Percentiles rank a stretch among this genome's conserved stretches.
Conservation (phyloP, 1,140 invertebrate species). For the Diorhabda elongata region DNA sequence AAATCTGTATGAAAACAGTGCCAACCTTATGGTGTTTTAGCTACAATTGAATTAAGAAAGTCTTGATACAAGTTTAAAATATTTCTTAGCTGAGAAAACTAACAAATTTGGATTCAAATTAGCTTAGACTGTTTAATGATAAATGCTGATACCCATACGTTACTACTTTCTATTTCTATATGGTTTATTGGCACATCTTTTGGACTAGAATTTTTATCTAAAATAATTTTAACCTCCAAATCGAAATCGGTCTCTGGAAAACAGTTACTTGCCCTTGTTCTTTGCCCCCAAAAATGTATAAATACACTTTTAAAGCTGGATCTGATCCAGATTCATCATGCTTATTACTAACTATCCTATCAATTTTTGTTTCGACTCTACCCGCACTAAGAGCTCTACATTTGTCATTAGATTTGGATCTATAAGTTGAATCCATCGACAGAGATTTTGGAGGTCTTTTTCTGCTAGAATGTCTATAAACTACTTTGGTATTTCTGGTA, state of each 20-base stretch:
- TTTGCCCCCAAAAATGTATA: slow-evolving; percentile 63
- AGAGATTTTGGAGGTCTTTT: slow-evolving; percentile 46
- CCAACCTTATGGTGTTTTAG: no score
- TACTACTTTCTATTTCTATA: neutral
- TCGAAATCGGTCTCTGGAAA: slow-evolving; percentile 61
- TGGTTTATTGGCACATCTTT: slow-evolving; percentile 4
- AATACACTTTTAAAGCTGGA: slow-evolving; percentile 54
- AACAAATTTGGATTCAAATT: no score
- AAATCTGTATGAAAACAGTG: no score
- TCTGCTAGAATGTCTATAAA: slow-evolving; percentile 34
- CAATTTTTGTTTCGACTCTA: slow-evolving; percentile 39
- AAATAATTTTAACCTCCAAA: slow-evolving; percentile 62
- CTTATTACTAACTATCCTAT: slow-evolving; percentile 28
- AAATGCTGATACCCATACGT: no score
- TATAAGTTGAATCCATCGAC: slow-evolving; percentile 39
- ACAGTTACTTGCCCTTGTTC: slow-evolving; percentile 65
- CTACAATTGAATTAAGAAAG: no score
- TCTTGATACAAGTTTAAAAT: no score
- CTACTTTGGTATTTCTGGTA: slow-evolving; percentile 39
- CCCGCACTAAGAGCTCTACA: slow-evolving; percentile 45
- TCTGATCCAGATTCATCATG: slow-evolving; percentile 38
- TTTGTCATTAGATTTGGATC: slow-evolving; percentile 22
- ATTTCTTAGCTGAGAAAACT: no score
- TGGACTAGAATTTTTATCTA: slow-evolving; percentile 24
- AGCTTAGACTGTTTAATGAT: no score